Evolutionary conservation across 2,888 invertebrate species (phyloP).

Genomic region (Oegoconia quadripuncta): DNA sequence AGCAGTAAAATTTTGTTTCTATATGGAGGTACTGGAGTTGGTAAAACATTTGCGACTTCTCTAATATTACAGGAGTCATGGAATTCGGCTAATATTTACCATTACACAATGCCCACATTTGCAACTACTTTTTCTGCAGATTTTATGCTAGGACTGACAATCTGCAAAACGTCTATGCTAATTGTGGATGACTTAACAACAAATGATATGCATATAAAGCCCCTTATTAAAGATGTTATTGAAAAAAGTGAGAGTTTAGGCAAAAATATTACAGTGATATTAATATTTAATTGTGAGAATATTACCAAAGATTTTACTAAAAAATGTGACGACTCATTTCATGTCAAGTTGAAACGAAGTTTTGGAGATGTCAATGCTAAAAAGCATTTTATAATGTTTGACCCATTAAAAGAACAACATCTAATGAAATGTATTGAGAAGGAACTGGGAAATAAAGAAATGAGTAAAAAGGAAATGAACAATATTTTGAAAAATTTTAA

Average conservation of each 20-base stretch:
- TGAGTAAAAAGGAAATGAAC: constrained; percentile 32
- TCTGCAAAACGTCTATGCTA: constrained; percentile 51
- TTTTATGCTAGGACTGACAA: constrained; percentile 49
- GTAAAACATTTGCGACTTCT: constrained; percentile 60
- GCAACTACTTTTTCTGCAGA: constrained; percentile 45
- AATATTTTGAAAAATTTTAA: constrained; percentile 55
- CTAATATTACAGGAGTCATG: constrained; percentile 45
- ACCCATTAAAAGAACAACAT: constrained; percentile 41
- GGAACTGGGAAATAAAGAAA: constrained; percentile 35
- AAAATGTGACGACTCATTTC: constrained; percentile 43
- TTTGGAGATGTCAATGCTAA: constrained; percentile 38
- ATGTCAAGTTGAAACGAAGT: constrained; percentile 30
- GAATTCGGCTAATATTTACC: constrained; percentile 56
- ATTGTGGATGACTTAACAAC: constrained; percentile 57
- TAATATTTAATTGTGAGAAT: constrained; percentile 58
- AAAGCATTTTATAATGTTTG: constrained; percentile 52
- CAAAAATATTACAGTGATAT: constrained; percentile 50
- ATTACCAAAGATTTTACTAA: constrained; percentile 32
- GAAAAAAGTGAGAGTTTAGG: constrained; percentile 47
- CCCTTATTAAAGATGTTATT: constrained; percentile 40
- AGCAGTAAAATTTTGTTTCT: constrained; percentile 52
- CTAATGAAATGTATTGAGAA: constrained; percentile 55
- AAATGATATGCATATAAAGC: constrained; percentile 37
- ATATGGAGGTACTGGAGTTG: constrained; percentile 69
- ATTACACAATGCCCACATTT: constrained; percentile 64